Evolutionary conservation across 2,797 vertebrate genomes (phyloP), one percentile per base, ranked within the genome.

Genomic region (Podarcis siculus): DNA sequence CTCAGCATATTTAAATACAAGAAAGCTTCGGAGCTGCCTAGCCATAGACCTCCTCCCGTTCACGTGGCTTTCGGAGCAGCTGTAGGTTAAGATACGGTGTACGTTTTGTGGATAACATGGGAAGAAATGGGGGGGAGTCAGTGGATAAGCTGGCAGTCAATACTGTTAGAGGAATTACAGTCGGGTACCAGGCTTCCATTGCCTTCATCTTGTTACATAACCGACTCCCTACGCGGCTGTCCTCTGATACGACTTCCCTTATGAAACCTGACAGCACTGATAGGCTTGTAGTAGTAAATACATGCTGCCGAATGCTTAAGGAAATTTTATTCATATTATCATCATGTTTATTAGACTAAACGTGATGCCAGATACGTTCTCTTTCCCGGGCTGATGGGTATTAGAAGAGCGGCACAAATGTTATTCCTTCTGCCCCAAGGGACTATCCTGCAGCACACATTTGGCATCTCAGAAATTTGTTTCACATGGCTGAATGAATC

Each of bases 311-410:
- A 55, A 80, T 79, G 90, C 90, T 95, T 95, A 95, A 94, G 89
- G 89, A 96, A 75, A 94, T 91, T 84, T 87, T 92, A 91, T 93
- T 87, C 88, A 93, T 89, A 58, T 95, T 94, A 92, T 92, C 55
- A 0, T 94, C 89, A 69, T 93, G 90, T 89, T 96, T 95, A 96
- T 95, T 93, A 95, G 90, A 82, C 90, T 95, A 94, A 97, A 95
- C 35, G 58, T 86, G 89, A 88, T 90, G 85, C 86, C 8, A 9
- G 84, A 91, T 94, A 86, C 8, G 89, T 85, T 94, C 80, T 35
- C 90, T 83, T 93, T 95, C 83, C 83, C 30, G 35, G 82, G 87
- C 84, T 95, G 91, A 83, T 66, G 92, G 69, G 76, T 71, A 73
- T 90, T 89, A 94, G 81, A 92, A 88, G 78, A 92, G 90, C 67